Evolutionary conservation across 2,888 invertebrate species (phyloP).

Genomic region (Tanytarsus gracilentus): DNA sequence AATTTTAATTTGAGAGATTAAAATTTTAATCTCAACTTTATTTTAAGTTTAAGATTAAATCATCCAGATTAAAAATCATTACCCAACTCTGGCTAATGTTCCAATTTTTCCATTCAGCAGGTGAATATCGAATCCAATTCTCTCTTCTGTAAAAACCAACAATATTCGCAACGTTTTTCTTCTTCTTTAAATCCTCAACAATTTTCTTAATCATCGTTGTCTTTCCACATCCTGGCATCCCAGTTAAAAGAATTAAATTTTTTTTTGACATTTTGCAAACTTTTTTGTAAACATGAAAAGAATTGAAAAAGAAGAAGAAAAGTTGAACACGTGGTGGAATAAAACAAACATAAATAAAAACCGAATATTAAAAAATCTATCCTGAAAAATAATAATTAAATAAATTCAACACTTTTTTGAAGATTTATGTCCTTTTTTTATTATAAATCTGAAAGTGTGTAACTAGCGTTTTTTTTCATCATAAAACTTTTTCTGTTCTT

Average conservation of each 20-base stretch:
- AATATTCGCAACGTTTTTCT: slow-evolving; percentile 27
- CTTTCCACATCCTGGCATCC: slow-evolving; percentile 43
- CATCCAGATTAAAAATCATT: slow-evolving; percentile 24
- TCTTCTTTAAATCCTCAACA: slow-evolving; percentile 35
- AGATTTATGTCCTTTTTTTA: background rate
- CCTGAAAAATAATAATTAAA: background rate
- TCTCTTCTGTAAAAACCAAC: slow-evolving; percentile 47
- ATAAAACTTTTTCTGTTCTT: slow-evolving; percentile 21
- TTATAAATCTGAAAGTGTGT: slow-evolving; percentile 21
- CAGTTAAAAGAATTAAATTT: slow-evolving; percentile 8
- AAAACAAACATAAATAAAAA: background rate
- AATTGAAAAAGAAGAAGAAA: background rate
- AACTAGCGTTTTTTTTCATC: slow-evolving; percentile 25
- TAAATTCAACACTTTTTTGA: background rate
- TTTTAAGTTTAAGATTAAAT: background rate
- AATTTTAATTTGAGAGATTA: too few species aligned
- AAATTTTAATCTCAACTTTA: background rate
- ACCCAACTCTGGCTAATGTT: slow-evolving; percentile 46
- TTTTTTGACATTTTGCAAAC: background rate
- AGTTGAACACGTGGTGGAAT: background rate
- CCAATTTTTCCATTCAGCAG: slow-evolving; percentile 42
- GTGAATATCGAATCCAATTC: slow-evolving; percentile 53
- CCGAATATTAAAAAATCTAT: background rate
- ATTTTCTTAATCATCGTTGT: slow-evolving; percentile 50
- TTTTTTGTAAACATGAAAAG: background rate